Conservation (phyloP, 2,797 vertebrate genomes). For the Hippocampus kuda region DNA sequence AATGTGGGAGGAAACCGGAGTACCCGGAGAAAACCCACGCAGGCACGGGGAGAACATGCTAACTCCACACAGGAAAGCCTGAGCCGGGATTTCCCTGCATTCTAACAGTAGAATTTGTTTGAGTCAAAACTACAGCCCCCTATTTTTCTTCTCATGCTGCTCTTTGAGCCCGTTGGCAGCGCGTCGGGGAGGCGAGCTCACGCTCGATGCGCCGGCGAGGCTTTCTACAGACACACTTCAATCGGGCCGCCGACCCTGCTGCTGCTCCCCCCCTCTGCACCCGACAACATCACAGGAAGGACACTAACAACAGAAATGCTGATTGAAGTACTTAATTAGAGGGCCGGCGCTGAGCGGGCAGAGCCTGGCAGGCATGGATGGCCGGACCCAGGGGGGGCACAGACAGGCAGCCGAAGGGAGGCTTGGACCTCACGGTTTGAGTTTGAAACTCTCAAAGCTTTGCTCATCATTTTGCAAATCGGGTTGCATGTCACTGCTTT, state of each 20-base stretch:
- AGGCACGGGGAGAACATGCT: too few species aligned
- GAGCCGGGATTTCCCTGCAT: too few species aligned
- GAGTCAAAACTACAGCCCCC: slow-evolving; percentile 22
- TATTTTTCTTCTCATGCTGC: slow-evolving; percentile 51
- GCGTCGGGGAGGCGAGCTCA: slow-evolving; percentile 50
- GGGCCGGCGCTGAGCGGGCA: slow-evolving; percentile 54
- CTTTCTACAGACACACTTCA: slow-evolving; percentile 56
- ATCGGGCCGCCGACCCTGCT: slow-evolving; percentile 47
- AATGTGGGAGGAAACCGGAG: too few species aligned
- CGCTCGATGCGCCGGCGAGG: slow-evolving; percentile 48
- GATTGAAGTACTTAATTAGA: slow-evolving; percentile 70
- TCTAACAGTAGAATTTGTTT: too few species aligned
- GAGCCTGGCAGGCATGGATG: slow-evolving; percentile 33
- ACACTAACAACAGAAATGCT: slow-evolving; percentile 61
- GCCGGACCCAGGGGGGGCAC: slow-evolving; percentile 17
- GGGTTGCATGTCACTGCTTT: neutral
- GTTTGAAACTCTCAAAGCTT: slow-evolving; percentile 33
- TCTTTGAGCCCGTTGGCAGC: slow-evolving; percentile 58
- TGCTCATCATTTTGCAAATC: neutral
- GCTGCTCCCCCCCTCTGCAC: slow-evolving; percentile 41
- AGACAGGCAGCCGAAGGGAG: slow-evolving; percentile 31
- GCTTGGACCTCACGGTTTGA: slow-evolving; percentile 29
- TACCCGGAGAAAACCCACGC: too few species aligned
- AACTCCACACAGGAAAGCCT: too few species aligned
- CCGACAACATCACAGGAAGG: slow-evolving; percentile 55